phyloP scores from a whole-genome alignment of 2,797 vertebrate genomes.

The Macropodus opercularis region DNA sequence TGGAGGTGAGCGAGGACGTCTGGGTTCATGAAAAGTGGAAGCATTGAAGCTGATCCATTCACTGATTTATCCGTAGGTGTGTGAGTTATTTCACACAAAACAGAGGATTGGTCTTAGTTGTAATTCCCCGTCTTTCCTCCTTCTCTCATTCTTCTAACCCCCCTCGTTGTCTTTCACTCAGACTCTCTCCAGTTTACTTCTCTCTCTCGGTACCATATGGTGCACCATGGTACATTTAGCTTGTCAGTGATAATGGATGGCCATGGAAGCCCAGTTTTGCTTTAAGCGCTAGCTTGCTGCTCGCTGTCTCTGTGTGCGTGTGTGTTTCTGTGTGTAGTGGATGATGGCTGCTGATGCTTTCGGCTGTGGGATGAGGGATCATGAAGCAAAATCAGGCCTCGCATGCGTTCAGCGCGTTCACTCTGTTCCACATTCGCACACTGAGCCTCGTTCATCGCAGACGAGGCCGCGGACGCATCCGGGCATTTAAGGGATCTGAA shows the following conservation, averaged over 20 bases:
- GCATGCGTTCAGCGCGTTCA: constrained; percentile 60
- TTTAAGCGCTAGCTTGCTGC: constrained; percentile 89
- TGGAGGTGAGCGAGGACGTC: too few relatives aligned
- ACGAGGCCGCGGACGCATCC: constrained; percentile 21
- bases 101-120: constrained; percentile 29
- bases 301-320: constrained; percentile 45
- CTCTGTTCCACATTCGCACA: constrained; percentile 7
- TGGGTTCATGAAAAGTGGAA: too few relatives aligned
- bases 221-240: constrained; percentile 99
- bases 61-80: too few relatives aligned
- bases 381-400: constrained; percentile 77
- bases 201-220: constrained; percentile 91
- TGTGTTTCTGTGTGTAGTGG: constrained; percentile 32
- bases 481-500: constrained; percentile 3
- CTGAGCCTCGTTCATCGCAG: neutral
- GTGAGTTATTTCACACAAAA: constrained; percentile 28
- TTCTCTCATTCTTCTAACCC: constrained; percentile 30
- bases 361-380: constrained; percentile 89
- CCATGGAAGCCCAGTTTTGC: constrained; percentile 97
- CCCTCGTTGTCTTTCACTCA: constrained; percentile 24
- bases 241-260: constrained; percentile 99
- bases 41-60: too few relatives aligned
- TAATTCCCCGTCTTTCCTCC: constrained; percentile 43
- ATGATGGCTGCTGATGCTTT: constrained; percentile 83
- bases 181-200: constrained; percentile 25